phyloP scores from a whole-genome alignment of 2,113 vertebrate species.

The Muscicapa adusta region DNA sequence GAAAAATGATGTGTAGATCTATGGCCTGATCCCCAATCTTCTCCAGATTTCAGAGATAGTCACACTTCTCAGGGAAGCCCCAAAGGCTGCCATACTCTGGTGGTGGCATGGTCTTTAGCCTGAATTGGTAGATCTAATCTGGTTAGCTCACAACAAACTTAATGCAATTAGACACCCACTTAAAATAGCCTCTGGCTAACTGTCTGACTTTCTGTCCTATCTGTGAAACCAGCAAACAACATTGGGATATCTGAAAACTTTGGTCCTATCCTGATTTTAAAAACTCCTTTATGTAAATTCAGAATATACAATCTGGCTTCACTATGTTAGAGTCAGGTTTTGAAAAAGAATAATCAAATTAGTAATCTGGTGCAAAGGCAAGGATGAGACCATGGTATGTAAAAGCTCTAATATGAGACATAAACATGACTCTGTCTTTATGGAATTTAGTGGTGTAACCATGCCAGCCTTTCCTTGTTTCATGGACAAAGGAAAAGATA shows the following conservation, averaged over 20 bases:
- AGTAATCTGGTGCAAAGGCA: neutral
- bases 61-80: neutral
- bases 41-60: neutral
- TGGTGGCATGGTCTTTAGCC: slow-evolving; percentile 39
- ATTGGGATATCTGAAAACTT: neutral
- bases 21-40: neutral
- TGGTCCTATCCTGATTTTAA: neutral
- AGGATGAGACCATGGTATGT: neutral
- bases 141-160: slow-evolving; percentile 45
- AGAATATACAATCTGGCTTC: neutral
- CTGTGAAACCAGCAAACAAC: slow-evolving; percentile 19
- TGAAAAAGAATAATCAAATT: neutral
- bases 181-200: slow-evolving; percentile 42
- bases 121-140: slow-evolving; percentile 43
- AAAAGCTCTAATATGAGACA: neutral
- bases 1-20: neutral
- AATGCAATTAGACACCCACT: slow-evolving; percentile 44
- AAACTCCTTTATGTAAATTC: neutral
- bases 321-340: neutral
- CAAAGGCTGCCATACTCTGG: neutral
- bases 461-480: slow-evolving; percentile 4
- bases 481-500: neutral
- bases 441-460: neutral
- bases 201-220: slow-evolving; percentile 32
- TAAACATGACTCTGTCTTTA: slow-evolving; percentile 7